Evolutionary conservation across 2,797 vertebrate species (phyloP).

Genomic region (Muscicapa striata): DNA sequence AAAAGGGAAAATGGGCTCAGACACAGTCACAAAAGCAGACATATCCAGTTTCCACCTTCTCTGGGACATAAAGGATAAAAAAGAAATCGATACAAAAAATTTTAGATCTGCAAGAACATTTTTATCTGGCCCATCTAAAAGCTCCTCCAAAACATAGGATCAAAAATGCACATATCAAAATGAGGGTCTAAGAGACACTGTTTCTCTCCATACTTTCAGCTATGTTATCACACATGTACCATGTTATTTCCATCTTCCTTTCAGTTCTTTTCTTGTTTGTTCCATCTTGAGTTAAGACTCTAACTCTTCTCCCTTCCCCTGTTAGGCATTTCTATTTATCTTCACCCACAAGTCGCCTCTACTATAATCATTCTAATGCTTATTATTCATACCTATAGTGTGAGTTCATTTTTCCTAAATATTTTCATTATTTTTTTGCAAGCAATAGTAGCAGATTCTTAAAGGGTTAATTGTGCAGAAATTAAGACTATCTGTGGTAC

Average conservation of each 20-base stretch:
- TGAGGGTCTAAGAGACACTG: background rate
- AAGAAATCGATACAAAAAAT: background rate
- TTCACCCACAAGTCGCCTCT: fast-evolving
- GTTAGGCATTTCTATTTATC: background rate
- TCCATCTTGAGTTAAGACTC: background rate
- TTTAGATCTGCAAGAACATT: background rate
- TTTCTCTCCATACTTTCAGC: background rate
- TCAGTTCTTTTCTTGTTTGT: background rate
- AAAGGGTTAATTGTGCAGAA: background rate
- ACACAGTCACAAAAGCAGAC: background rate
- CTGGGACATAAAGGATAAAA: background rate
- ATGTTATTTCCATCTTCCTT: background rate
- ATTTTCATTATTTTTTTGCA: background rate
- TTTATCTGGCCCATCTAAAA: background rate
- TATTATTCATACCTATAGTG: background rate
- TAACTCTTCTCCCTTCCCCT: background rate
- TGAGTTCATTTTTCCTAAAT: background rate
- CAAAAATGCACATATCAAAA: background rate
- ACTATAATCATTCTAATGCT: background rate
- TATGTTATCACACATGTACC: background rate
- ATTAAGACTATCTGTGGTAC: background rate
- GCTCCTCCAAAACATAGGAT: background rate
- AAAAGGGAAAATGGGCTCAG: background rate
- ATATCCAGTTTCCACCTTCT: background rate
- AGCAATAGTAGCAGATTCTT: background rate